phyloP scores from a whole-genome alignment of 2,113 vertebrate genomes.

The Pygathrix nemaeus region DNA sequence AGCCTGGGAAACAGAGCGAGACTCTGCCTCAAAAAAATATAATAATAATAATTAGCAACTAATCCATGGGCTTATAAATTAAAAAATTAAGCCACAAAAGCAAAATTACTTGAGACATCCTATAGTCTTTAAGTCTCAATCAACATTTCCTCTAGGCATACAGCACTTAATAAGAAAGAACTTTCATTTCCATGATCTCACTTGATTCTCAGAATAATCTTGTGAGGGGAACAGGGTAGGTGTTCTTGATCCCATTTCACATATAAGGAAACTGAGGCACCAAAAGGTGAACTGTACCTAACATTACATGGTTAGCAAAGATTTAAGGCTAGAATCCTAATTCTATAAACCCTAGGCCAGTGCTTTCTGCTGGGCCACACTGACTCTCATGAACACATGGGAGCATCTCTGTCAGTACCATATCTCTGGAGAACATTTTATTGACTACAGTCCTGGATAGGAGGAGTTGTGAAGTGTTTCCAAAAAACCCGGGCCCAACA shows the following conservation, averaged over 20 bases:
- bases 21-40: too few species aligned
- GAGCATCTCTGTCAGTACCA: not conserved
- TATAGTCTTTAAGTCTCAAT: not conserved
- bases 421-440: not conserved
- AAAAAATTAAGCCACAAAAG: not conserved
- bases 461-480: not conserved
- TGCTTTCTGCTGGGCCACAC: not conserved
- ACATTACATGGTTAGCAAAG: not conserved
- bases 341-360: not conserved
- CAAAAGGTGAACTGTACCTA: not conserved
- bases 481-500: not conserved
- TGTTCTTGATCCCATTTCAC: not conserved
- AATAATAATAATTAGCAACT: not conserved
- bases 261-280: not conserved
- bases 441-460: not conserved
- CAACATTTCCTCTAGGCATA: not conserved
- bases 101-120: not conserved
- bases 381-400: not conserved
- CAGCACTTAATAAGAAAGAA: not conserved
- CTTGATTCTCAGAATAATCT: conserved; percentile 29
- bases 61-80: not conserved
- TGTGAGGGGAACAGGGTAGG: not conserved
- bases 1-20: too few species aligned
- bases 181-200: not conserved
- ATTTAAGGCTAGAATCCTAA: not conserved